Evolutionary conservation across 2,113 vertebrate genomes (phyloP).

Genomic region (Ameiurus melas): DNA sequence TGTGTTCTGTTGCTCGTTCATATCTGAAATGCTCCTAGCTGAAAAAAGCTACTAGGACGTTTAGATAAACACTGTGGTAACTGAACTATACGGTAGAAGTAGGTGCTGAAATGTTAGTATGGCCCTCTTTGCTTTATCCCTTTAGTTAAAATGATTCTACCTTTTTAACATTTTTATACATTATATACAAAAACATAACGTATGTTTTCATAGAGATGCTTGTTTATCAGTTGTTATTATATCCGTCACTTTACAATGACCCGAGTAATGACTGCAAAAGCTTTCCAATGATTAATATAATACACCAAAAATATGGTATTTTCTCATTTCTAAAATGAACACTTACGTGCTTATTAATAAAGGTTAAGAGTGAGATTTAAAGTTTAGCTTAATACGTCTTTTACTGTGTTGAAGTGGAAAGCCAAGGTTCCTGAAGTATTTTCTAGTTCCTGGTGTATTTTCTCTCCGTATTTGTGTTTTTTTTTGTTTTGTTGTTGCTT

Average conservation of each 20-base stretch:
- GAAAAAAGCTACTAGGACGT: conserved; percentile 31
- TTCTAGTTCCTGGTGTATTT: background rate
- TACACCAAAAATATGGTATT: conserved; percentile 11
- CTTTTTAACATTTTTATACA: background rate
- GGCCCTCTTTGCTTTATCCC: background rate
- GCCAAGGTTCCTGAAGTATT: conserved; percentile 9
- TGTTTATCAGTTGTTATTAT: background rate
- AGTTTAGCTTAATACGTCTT: background rate
- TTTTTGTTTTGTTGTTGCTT: background rate
- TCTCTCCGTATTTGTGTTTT: conserved; percentile 22
- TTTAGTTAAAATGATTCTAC: background rate
- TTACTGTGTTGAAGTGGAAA: background rate
- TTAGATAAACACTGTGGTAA: conserved; percentile 35
- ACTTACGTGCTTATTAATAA: background rate
- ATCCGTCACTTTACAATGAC: conserved; percentile 24
- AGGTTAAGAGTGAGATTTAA: conserved; percentile 6
- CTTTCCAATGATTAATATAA: conserved; percentile 11
- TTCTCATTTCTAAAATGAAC: conserved; percentile 8
- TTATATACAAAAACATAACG: background rate
- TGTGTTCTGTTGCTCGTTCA: conserved; percentile 25
- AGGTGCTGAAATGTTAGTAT: conserved; percentile 29
- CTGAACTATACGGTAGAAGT: conserved; percentile 7
- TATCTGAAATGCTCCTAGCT: conserved; percentile 33
- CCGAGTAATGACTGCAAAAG: background rate
- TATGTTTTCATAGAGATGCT: background rate